Evolutionary conservation across 2,113 vertebrate species (phyloP).

Genomic region (Connochaetes taurinus): DNA sequence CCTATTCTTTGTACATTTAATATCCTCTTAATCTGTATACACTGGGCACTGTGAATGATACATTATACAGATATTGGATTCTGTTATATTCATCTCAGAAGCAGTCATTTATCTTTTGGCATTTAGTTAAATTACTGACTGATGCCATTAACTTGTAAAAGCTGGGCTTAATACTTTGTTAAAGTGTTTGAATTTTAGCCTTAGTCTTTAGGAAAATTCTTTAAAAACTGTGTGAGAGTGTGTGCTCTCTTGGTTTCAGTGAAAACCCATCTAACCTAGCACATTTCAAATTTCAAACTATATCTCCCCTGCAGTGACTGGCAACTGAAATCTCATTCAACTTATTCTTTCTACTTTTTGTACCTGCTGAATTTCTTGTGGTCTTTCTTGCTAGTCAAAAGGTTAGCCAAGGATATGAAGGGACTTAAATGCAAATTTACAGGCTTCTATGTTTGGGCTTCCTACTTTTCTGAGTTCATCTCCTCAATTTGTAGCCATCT

Average conservation of each 20-base stretch:
- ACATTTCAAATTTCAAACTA: background rate
- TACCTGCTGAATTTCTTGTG: background rate
- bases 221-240: background rate
- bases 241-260: background rate
- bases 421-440: background rate
- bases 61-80: background rate
- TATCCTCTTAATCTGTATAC: background rate
- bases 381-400: background rate
- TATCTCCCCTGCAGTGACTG: background rate
- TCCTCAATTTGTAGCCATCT: background rate
- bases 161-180: background rate
- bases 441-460: background rate
- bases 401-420: background rate
- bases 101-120: background rate
- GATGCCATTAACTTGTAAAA: background rate
- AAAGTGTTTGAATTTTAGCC: background rate
- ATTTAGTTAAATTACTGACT: background rate
- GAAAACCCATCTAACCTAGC: background rate
- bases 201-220: background rate
- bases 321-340: background rate
- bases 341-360: background rate
- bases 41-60: background rate
- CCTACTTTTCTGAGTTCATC: background rate
- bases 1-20: background rate
- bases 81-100: background rate